These are phyloP conservation scores for Tinea pellionella DNA, from an alignment of 2,888 invertebrate species.

Conservation along the genomic window DNA sequence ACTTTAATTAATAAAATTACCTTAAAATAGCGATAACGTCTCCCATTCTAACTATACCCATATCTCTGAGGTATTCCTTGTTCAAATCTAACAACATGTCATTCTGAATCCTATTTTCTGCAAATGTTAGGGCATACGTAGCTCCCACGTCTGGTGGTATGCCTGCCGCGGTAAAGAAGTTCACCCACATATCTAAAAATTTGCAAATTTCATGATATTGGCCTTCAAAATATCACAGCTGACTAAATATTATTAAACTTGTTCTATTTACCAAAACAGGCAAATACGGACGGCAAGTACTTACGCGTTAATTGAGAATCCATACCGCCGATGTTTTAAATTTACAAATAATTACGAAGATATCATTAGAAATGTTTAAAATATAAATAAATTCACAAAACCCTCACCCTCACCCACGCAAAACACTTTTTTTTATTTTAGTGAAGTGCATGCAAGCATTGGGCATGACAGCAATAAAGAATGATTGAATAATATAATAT, in stretches of 20 bases:
- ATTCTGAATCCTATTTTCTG: constrained; percentile 86
- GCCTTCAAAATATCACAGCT: not conserved
- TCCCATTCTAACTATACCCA: constrained; percentile 84
- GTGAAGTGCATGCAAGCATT: not conserved
- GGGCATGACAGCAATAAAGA: too few relatives aligned
- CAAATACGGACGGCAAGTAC: constrained; percentile 15
- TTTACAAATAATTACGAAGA: not conserved
- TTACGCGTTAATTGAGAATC: constrained; percentile 47
- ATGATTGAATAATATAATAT: too few relatives aligned
- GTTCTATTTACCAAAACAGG: not conserved
- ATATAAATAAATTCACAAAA: not conserved
- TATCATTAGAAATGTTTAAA: not conserved
- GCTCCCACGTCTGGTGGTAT: constrained; percentile 84
- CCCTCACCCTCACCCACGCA: not conserved
- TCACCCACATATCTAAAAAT: constrained; percentile 79
- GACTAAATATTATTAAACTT: not conserved
- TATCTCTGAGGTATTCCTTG: constrained; percentile 87
- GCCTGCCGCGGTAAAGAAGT: constrained; percentile 87
- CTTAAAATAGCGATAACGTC: constrained; percentile 78
- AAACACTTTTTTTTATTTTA: not conserved
- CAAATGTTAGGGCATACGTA: constrained; percentile 87
- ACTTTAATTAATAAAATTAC: constrained; percentile 30
- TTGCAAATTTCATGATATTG: not conserved
- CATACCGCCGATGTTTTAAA: constrained; percentile 29
- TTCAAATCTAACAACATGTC: constrained; percentile 89